phyloP scores from a whole-genome alignment of 2,113 vertebrate species.

The Malurus alboscapulatus region DNA sequence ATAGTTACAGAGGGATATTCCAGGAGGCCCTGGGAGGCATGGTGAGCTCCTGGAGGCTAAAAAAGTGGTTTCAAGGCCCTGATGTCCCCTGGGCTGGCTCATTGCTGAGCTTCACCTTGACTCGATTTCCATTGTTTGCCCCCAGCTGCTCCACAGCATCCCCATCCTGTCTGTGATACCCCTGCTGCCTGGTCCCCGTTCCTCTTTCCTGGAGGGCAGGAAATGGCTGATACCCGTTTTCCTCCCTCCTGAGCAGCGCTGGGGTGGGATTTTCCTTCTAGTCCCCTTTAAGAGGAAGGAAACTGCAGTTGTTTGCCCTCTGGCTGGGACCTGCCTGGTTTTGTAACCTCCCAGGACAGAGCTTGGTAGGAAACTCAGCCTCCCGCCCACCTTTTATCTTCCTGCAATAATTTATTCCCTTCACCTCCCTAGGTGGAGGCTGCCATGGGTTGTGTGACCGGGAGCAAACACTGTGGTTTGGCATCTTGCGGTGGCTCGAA shows the following conservation, averaged over 20 bases:
- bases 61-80: neutral
- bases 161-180: neutral
- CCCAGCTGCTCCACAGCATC: fast-evolving
- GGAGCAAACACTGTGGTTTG: neutral
- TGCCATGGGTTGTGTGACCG: neutral
- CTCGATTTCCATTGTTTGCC: neutral
- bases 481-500: neutral
- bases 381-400: neutral
- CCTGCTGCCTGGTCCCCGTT: neutral
- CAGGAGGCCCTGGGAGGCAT: fast-evolving
- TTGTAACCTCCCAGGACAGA: neutral
- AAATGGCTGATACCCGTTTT: neutral
- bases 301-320: neutral
- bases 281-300: neutral
- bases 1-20: neutral
- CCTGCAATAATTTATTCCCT: neutral
- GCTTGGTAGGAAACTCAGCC: neutral
- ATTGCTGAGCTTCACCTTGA: neutral
- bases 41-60: neutral
- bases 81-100: neutral
- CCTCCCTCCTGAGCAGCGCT: fast-evolving
- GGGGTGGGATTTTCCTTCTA: neutral
- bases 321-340: neutral
- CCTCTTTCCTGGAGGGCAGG: fast-evolving
- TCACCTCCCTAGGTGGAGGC: neutral